phyloP scores from a whole-genome alignment of 1,140 invertebrate genomes.

The Drosophila trapezifrons region DNA sequence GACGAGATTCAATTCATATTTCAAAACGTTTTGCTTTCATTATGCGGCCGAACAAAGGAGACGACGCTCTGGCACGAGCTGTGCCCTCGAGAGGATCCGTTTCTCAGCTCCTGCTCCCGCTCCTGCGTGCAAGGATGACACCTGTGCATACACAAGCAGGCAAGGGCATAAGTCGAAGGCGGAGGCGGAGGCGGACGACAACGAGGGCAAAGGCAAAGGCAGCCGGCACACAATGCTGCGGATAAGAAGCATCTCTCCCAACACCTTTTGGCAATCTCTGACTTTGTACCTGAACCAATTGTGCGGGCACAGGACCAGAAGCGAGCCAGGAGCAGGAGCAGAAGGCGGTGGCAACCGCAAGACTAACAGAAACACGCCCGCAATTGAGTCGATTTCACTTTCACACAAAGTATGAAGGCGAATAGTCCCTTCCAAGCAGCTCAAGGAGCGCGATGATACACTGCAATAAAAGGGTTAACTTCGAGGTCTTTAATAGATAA shows the following conservation, averaged over 20 bases:
- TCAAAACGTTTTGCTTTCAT: constrained; percentile 76
- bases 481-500: background rate
- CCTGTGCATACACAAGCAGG: constrained; percentile 66
- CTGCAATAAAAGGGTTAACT: background rate
- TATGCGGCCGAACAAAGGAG: constrained; percentile 64
- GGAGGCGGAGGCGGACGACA: background rate
- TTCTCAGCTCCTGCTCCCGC: constrained; percentile 16
- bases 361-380: constrained; percentile 73
- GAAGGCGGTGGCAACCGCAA: constrained; percentile 59
- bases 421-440: constrained; percentile 6
- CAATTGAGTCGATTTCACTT: constrained; percentile 73
- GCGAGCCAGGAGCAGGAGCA: constrained; percentile 34
- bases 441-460: constrained; percentile 8
- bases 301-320: constrained; percentile 42
- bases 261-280: constrained; percentile 56
- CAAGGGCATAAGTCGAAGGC: constrained; percentile 9
- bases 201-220: constrained; percentile 11
- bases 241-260: constrained; percentile 47
- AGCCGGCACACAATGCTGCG: constrained; percentile 37
- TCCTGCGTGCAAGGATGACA: constrained; percentile 53
- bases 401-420: constrained; percentile 38
- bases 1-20: constrained; percentile 79
- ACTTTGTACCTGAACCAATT: constrained; percentile 54
- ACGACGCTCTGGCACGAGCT: constrained; percentile 52
- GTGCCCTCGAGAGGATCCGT: constrained; percentile 63